Conservation (phyloP, 1,140 invertebrate species). For the Drosophila watanabei region DNA sequence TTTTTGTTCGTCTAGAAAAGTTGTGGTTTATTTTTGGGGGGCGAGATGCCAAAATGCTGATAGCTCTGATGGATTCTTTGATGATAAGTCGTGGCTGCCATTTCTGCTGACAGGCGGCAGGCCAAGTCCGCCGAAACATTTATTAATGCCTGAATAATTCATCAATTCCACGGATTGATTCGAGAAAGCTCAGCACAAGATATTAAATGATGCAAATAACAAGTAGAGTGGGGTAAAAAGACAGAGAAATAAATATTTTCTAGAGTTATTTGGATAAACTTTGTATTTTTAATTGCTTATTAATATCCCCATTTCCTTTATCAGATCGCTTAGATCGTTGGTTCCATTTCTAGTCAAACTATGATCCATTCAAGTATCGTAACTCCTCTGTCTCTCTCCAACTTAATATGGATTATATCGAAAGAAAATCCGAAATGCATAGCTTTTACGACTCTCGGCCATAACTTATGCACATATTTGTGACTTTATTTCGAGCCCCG, state of each 20-base stretch:
- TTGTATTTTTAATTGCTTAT: not conserved
- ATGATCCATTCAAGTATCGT: constrained; percentile 13
- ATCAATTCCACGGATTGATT: constrained; percentile 32
- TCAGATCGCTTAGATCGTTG: constrained; percentile 24
- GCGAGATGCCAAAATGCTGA: constrained; percentile 64
- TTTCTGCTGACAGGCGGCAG: constrained; percentile 23
- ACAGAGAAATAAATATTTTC: not conserved
- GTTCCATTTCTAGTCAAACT: constrained; percentile 15
- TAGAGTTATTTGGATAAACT: too few relatives aligned
- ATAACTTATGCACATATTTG: constrained; percentile 82
- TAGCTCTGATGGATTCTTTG: constrained; percentile 79
- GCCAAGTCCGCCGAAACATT: not conserved
- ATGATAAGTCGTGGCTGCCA: constrained; percentile 55
- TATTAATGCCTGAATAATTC: constrained; percentile 54
- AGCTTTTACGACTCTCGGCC: constrained; percentile 71
- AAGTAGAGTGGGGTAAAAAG: not conserved
- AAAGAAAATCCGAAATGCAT: constrained; percentile 39
- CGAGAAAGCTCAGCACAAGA: not conserved
- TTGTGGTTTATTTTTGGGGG: constrained; percentile 58
- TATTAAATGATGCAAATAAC: constrained; percentile 3
- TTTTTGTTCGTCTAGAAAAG: constrained; percentile 37
- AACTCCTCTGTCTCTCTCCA: not conserved
- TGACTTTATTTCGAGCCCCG: constrained; percentile 57
- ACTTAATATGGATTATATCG: constrained; percentile 20
- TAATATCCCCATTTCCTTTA: not conserved